Conservation (phyloP, 2,113 vertebrate genomes). For the Myotis lucifugus region DNA sequence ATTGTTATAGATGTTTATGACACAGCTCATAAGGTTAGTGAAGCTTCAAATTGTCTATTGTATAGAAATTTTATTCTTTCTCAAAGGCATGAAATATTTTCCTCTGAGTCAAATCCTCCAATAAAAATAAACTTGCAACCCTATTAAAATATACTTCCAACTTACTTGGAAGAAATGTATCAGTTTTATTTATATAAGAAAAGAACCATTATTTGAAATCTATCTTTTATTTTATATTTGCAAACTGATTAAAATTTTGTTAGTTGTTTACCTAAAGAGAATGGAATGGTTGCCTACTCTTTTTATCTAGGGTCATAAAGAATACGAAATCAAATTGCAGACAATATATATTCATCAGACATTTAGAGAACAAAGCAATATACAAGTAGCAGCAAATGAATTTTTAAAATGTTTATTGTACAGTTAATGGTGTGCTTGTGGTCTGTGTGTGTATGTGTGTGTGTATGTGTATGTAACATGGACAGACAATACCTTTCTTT, state of each 20-base stretch:
- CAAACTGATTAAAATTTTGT: conserved; percentile 55
- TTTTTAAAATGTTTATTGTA: not conserved
- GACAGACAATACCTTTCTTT: not conserved
- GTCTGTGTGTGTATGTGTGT: not conserved
- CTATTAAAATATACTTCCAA: conserved; percentile 57
- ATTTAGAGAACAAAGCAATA: not conserved
- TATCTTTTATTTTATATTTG: conserved; percentile 29
- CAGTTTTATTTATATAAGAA: conserved; percentile 11
- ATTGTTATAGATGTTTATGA: not conserved
- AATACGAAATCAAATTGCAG: conserved; percentile 30
- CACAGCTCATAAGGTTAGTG: conserved; percentile 1
- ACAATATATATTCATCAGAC: conserved; percentile 18
- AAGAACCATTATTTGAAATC: conserved; percentile 34
- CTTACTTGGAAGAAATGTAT: conserved; percentile 12
- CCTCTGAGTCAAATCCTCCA: conserved; percentile 55
- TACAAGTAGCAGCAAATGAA: not conserved
- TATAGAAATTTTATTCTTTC: conserved; percentile 22
- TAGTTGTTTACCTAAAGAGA: conserved; percentile 57
- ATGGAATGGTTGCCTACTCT: conserved; percentile 29
- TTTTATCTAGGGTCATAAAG: conserved; percentile 31
- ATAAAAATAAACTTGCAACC: conserved; percentile 54
- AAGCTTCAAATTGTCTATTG: conserved; percentile 41
- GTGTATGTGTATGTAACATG: not conserved
- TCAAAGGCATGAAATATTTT: conserved; percentile 55
- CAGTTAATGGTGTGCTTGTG: not conserved